A percentile compares a stretch with the other conserved stretches of the same genome.
These are phyloP conservation scores for Sinonovacula constricta DNA, from an alignment of 1,140 invertebrate species.

Conservation along the genomic window DNA sequence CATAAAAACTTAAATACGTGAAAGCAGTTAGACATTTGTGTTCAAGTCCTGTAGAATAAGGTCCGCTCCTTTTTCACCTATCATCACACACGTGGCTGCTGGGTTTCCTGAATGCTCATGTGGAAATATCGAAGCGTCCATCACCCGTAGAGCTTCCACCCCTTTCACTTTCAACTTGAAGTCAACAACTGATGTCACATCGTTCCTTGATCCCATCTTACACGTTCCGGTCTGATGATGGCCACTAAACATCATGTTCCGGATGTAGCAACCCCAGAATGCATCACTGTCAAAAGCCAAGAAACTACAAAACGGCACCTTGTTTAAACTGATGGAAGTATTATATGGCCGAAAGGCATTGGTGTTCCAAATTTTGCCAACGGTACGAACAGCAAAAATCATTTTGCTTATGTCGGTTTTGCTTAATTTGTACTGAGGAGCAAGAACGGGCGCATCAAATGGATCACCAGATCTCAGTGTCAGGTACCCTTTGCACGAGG, in stretches of 20 bases:
- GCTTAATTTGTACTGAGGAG: neutral
- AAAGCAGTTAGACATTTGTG: neutral
- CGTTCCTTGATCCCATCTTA: neutral
- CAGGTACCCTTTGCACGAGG: neutral
- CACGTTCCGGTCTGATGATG: constrained; percentile 18
- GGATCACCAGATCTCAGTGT: neutral
- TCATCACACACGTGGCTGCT: constrained; percentile 89
- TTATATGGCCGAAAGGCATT: neutral
- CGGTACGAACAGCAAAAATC: neutral
- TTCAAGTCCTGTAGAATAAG: constrained; percentile 70
- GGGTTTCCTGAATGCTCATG: constrained; percentile 83
- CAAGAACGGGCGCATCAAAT: neutral
- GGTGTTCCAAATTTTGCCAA: neutral
- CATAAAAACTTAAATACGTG: no score
- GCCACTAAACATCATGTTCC: neutral
- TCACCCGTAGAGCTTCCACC: constrained; percentile 55
- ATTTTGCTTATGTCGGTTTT: neutral
- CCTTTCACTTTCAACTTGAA: constrained; percentile 81
- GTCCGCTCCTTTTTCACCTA: constrained; percentile 91
- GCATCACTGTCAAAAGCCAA: neutral
- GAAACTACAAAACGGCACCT: neutral
- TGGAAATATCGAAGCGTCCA: constrained; percentile 66
- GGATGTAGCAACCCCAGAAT: constrained; percentile 9
- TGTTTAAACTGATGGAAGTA: neutral
- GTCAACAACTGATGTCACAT: constrained; percentile 83